A percentile compares a stretch with the other conserved stretches of the same genome.
These are phyloP conservation scores for Hirtodrosophila confusa DNA, from an alignment of 2,888 invertebrate genomes.

Conservation along the genomic window DNA sequence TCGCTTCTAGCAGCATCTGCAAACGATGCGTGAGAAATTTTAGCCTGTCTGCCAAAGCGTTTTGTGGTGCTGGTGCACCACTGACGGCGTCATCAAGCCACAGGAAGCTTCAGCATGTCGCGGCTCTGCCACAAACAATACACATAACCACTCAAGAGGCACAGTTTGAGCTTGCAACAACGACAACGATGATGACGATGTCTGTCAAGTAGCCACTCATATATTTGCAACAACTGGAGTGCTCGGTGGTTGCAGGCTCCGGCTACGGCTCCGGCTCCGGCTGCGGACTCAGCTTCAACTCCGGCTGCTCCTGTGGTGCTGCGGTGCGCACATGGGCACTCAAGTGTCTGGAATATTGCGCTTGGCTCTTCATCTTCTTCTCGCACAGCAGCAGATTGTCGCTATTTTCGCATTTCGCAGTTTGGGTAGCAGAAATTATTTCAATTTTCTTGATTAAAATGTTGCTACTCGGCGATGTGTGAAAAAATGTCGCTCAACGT, in stretches of 20 bases:
- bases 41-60: conserved; percentile 54
- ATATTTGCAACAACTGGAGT: conserved; percentile 77
- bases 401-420: conserved; percentile 37
- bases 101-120: conserved; percentile 67
- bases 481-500: conserved; percentile 50
- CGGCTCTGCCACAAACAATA: conserved; percentile 53
- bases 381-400: conserved; percentile 62
- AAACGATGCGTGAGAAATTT: conserved; percentile 74
- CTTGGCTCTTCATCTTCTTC: conserved; percentile 19
- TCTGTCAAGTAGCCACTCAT: conserved; percentile 80
- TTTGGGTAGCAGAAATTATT: conserved; percentile 34
- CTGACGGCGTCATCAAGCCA: conserved; percentile 65
- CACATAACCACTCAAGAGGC: conserved; percentile 60
- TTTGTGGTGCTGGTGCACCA: conserved; percentile 26
- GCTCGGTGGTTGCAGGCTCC: conserved; percentile 26
- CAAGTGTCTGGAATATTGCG: conserved; percentile 65
- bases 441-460: conserved; percentile 58
- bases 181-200: conserved; percentile 50
- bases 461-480: conserved; percentile 67
- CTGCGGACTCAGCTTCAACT: conserved; percentile 25
- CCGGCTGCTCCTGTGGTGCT: conserved; percentile 60
- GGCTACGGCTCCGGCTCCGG: conserved; percentile 29
- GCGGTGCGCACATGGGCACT: conserved; percentile 69
- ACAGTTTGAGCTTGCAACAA: conserved; percentile 63
- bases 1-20: conserved; percentile 48